Percentiles rank a stretch among this genome's conserved stretches.
Evolutionary conservation across 2,797 vertebrate genomes (phyloP).

Genomic region (Cuniculus paca): DNA sequence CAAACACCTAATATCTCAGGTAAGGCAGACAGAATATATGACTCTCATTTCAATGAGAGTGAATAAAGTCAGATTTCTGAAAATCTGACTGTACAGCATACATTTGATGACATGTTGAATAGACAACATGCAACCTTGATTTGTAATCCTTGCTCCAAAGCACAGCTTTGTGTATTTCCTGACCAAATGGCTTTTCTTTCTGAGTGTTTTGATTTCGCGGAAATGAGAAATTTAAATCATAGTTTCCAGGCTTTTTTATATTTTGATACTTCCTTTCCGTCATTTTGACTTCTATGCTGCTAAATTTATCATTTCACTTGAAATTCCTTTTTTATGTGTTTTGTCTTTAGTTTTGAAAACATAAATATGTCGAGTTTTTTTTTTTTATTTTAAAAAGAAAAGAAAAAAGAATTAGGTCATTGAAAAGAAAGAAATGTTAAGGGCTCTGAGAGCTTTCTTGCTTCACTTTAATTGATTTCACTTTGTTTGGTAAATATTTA

Average conservation of each 20-base stretch:
- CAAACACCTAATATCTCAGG: not conserved
- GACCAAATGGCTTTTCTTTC: not conserved
- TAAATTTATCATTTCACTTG: slow-evolving; percentile 26
- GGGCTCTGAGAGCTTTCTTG: not conserved
- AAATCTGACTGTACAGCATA: not conserved
- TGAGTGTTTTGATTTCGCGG: not conserved
- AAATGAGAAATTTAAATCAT: slow-evolving; percentile 43
- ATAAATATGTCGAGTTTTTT: not conserved
- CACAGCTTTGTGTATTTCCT: not conserved
- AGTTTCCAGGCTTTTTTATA: not conserved
- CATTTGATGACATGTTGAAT: not conserved
- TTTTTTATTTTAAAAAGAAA: not conserved
- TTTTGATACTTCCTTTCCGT: not conserved
- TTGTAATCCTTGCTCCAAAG: not conserved
- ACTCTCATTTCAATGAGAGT: not conserved
- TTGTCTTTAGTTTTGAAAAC: not conserved
- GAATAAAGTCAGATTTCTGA: not conserved
- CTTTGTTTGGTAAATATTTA: not conserved
- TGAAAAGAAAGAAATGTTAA: not conserved
- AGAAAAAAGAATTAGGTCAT: too few relatives aligned
- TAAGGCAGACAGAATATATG: not conserved
- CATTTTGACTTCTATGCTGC: not conserved
- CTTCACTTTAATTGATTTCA: not conserved
- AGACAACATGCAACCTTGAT: not conserved
- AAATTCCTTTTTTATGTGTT: not conserved